Evolutionary conservation across 2,113 vertebrate genomes (phyloP).

Genomic region (Notothenia coriiceps): DNA sequence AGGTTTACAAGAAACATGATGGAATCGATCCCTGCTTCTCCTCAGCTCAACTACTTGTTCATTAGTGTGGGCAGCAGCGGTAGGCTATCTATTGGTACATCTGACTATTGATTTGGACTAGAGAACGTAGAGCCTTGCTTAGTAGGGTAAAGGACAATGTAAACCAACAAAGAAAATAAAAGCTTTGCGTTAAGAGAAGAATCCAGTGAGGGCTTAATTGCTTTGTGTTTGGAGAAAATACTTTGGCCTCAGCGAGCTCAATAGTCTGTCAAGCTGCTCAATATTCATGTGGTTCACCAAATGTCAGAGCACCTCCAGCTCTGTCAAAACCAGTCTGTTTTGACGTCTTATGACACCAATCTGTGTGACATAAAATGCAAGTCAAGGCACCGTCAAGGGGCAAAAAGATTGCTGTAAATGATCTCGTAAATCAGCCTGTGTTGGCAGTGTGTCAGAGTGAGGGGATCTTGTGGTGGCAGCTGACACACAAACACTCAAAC

Average conservation of each 20-base stretch:
- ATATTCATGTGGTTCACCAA: constrained; percentile 37
- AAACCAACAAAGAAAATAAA: constrained; percentile 59
- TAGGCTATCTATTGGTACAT: constrained; percentile 67
- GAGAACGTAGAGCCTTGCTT: constrained; percentile 48
- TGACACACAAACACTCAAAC: not conserved
- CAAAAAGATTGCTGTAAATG: constrained; percentile 33
- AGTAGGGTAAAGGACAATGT: constrained; percentile 58
- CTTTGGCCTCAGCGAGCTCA: constrained; percentile 22
- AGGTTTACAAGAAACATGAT: constrained; percentile 61
- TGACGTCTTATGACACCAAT: not conserved
- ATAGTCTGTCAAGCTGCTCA: constrained; percentile 32
- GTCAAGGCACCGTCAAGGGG: not conserved
- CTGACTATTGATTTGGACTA: constrained; percentile 70
- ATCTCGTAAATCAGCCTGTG: constrained; percentile 39
- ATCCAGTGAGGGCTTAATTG: constrained; percentile 56
- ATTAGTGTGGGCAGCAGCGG: constrained; percentile 65
- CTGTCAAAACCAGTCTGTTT: not conserved
- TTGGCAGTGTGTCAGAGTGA: constrained; percentile 39
- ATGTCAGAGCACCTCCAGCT: constrained; percentile 6
- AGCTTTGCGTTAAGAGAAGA: constrained; percentile 51
- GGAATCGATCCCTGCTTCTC: constrained; percentile 68
- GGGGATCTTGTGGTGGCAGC: not conserved
- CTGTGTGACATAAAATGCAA: constrained; percentile 16
- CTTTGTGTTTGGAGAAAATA: constrained; percentile 50
- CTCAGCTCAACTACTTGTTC: constrained; percentile 62